phyloP scores from a whole-genome alignment of 2,888 invertebrate genomes.

The Ornithoptera alexandrae region DNA sequence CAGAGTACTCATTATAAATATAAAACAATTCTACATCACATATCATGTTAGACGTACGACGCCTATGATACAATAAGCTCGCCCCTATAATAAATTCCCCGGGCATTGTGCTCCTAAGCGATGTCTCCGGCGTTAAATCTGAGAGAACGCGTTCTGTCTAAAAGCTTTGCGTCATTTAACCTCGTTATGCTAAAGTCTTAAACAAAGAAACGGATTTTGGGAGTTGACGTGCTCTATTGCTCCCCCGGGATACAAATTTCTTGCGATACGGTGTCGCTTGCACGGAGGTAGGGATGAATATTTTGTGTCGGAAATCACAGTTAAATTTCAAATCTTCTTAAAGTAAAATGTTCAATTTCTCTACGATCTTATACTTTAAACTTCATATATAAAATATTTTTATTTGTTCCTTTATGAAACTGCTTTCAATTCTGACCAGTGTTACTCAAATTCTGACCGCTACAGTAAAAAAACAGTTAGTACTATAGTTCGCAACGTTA shows the following conservation, averaged over 20 bases:
- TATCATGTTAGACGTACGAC: slow-evolving; percentile 9
- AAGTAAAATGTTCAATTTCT: too few relatives aligned
- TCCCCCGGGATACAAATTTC: slow-evolving; percentile 33
- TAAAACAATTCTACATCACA: slow-evolving; percentile 1
- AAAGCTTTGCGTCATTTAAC: slow-evolving; percentile 68
- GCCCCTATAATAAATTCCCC: slow-evolving; percentile 40
- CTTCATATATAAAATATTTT: too few relatives aligned
- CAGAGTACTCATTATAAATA: neutral
- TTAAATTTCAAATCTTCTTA: too few relatives aligned
- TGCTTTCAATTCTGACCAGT: too few relatives aligned
- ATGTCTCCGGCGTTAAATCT: slow-evolving; percentile 52
- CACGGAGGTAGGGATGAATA: slow-evolving; percentile 9
- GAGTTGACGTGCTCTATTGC: slow-evolving; percentile 43
- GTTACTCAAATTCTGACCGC: too few relatives aligned
- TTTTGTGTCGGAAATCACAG: too few relatives aligned
- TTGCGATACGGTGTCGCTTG: slow-evolving; percentile 6
- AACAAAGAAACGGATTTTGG: slow-evolving; percentile 55
- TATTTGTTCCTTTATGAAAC: too few relatives aligned
- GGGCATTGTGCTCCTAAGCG: slow-evolving; percentile 48
- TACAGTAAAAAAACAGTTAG: too few relatives aligned
- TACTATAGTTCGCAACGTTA: too few relatives aligned
- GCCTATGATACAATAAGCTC: slow-evolving; percentile 11
- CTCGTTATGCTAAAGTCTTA: slow-evolving; percentile 52
- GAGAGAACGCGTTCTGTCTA: slow-evolving; percentile 58
- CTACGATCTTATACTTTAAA: too few relatives aligned